Evolutionary conservation across 2,113 vertebrate species (phyloP), one percentile per base, ranked within the genome.

Genomic region (Rhinichthys klamathensis): DNA sequence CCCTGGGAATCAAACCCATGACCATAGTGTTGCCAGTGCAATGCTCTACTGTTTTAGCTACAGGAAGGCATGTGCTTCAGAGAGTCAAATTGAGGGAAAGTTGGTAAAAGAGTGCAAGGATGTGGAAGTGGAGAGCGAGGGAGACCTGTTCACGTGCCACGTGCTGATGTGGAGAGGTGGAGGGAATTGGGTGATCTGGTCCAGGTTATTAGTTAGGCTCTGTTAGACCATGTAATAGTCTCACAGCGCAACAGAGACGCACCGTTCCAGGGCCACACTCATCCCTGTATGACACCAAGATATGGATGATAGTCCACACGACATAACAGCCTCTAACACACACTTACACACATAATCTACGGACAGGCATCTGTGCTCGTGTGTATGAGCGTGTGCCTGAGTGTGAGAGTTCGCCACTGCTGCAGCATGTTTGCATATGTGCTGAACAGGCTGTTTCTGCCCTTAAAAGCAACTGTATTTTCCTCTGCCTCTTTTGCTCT

Each of bases 161-260:
- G 9, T 84, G 87, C 92, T 93, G 93, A 93, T 93, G 90, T 93
- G 90, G 89, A 88, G 90, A 93, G 91, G 89, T 92, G 91, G 90
- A 90, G 86, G 91, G 89, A 93, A 93, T 90, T 91, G 91, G 88
- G 91, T 92, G 93, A 93, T 94, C 91, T 86, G 84, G 91, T 94
- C 91, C 90, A 91, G 92, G 93, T 94, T 95, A 95, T 95, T 95
- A 95, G 94, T 93, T 84, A 90, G 92, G 94, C 94, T 95, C 94
- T 94, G 93, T 80, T 95, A 94, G 93, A 94, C 93, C 94, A 95
- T 94, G 93, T 95, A 94, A 95, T 95, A 94, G 93, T 91, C 89
- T 95, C 91, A 88, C 89, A 90, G 90, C 80, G 92, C 92, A 94
- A 94, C 92, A 93, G 93, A 92, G 92, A 93, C 90, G 88, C 90